Evolutionary conservation across 2,113 vertebrate genomes (phyloP).

Genomic region (human (Homo sapiens)): DNA sequence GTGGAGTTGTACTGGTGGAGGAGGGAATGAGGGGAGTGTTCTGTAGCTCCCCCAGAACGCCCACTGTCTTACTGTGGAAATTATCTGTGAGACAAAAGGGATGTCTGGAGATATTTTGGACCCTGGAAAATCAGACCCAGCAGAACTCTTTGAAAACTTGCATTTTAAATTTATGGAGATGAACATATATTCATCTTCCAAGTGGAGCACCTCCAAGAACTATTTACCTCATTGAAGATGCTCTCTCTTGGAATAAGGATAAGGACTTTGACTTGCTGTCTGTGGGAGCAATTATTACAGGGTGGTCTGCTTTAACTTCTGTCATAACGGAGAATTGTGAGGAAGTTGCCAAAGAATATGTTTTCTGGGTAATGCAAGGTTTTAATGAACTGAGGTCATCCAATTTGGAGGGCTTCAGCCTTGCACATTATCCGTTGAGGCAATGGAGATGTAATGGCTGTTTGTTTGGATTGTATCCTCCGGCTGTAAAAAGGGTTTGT

Average conservation of each 20-base stretch:
- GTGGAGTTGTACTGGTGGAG: neutral
- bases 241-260: neutral
- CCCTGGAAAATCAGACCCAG: neutral
- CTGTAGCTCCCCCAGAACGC: neutral
- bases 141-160: neutral
- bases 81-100: neutral
- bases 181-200: neutral
- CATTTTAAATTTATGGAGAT: neutral
- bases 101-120: neutral
- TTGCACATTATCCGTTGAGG: neutral
- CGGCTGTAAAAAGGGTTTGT: neutral
- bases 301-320: constrained; percentile 12
- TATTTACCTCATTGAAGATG: neutral
- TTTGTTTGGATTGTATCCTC: neutral
- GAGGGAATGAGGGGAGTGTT: neutral
- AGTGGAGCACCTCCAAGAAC: neutral
- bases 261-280: neutral
- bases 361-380: neutral
- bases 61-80: neutral
- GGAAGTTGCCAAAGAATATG: neutral
- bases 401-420: neutral
- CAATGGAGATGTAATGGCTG: neutral
- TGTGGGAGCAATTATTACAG: neutral
- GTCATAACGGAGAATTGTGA: neutral
- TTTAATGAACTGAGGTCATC: neutral